A percentile compares a stretch with the other conserved stretches of the same genome.
Conservation (phyloP, 2,888 invertebrate species). For the Resseliella maxima region DNA sequence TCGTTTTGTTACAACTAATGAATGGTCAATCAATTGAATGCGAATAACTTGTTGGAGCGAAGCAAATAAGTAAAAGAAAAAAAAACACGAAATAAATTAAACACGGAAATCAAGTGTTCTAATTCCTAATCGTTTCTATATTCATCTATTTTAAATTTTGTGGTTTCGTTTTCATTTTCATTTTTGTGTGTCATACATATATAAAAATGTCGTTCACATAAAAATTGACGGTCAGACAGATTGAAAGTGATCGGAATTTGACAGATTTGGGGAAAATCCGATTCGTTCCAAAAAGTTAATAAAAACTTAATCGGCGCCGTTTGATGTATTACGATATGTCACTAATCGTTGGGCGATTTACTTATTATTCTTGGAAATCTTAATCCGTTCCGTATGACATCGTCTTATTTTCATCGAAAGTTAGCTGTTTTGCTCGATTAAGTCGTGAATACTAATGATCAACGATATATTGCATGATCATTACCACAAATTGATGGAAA, state of each 20-base stretch:
- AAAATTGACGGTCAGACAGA: conserved; percentile 22
- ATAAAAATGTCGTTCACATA: conserved; percentile 12
- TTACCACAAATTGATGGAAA: not conserved
- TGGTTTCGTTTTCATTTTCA: not conserved
- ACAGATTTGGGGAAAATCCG: not conserved
- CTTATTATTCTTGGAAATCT: not conserved
- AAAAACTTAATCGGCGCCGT: not conserved
- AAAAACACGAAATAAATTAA: not conserved
- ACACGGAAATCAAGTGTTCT: conserved; percentile 27
- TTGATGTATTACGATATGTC: not conserved
- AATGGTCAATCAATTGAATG: not conserved
- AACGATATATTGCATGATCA: not conserved
- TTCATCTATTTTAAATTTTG: not conserved
- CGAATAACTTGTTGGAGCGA: not conserved
- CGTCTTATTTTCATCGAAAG: conserved; percentile 2
- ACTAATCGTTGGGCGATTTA: not conserved
- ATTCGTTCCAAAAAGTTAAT: not conserved
- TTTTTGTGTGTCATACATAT: not conserved
- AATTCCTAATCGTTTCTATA: not conserved
- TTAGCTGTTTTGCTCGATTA: not conserved
- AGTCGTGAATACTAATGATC: not conserved
- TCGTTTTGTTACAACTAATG: conserved; percentile 34
- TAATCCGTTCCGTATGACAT: not conserved
- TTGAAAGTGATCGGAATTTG: conserved; percentile 49
- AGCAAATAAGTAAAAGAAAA: not conserved